Percentiles rank a stretch among this genome's conserved stretches.
Conservation (phyloP, 2,113 vertebrate species). For the Chelonoidis abingdonii region DNA sequence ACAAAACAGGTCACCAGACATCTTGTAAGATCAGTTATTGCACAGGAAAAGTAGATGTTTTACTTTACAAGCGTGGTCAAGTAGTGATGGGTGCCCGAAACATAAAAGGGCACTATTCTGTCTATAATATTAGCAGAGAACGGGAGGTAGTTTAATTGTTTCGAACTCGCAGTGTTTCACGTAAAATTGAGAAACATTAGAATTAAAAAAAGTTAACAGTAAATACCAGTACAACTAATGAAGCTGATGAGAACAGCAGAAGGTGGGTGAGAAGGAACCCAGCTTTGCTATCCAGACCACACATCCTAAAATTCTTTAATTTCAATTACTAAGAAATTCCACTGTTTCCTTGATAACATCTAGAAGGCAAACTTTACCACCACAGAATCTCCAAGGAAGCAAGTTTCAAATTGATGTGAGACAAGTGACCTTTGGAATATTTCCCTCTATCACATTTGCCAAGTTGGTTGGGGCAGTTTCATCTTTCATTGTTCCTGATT, state of each 20-base stretch:
- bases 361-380: conserved; percentile 36
- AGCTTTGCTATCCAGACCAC: neutral
- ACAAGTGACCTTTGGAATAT: conserved; percentile 60
- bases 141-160: neutral
- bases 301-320: conserved; percentile 37
- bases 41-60: neutral
- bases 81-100: neutral
- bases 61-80: neutral
- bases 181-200: neutral
- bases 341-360: conserved; percentile 56
- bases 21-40: neutral
- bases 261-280: neutral
- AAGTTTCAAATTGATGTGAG: conserved; percentile 45
- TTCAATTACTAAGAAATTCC: conserved; percentile 42
- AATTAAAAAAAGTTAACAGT: neutral
- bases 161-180: neutral
- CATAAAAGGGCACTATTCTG: neutral
- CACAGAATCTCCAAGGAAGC: conserved; percentile 57
- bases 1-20: neutral
- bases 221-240: neutral
- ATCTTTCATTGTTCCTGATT: conserved; percentile 37
- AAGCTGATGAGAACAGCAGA: conserved; percentile 43
- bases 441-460: conserved; percentile 49
- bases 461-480: conserved; percentile 31
- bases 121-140: accelerated